phyloP scores from a whole-genome alignment of 2,888 invertebrate genomes.

The Pseudanteris insignis region DNA sequence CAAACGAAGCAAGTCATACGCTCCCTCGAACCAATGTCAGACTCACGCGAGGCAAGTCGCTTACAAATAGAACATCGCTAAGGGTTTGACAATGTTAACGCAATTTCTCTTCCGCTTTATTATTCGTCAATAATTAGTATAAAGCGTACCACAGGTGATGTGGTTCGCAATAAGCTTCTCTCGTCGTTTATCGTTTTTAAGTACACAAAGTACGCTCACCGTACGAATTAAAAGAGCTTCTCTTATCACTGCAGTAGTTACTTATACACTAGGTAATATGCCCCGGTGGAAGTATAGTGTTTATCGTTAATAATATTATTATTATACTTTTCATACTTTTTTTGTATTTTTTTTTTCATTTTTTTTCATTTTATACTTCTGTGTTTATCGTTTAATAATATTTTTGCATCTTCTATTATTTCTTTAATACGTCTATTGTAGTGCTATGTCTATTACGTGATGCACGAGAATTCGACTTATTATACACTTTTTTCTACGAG shows the following conservation, averaged over 20 bases:
- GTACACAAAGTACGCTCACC: conserved; percentile 52
- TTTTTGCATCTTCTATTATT: conserved; percentile 12
- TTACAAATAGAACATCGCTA: conserved; percentile 48
- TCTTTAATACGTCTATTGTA: conserved; percentile 40
- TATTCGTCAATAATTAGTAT: conserved; percentile 34
- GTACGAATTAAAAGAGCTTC: conserved; percentile 47
- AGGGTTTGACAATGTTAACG: conserved; percentile 46
- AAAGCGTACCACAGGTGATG: conserved; percentile 53
- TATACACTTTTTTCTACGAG: conserved; percentile 22
- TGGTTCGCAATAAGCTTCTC: conserved; percentile 49
- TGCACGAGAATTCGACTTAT: conserved; percentile 34
- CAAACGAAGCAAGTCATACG: conserved; percentile 37
- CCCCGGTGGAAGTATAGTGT: conserved; percentile 57
- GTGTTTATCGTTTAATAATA: no score
- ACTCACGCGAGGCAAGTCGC: conserved; percentile 24
- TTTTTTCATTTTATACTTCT: conserved; percentile 9
- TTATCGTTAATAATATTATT: conserved; percentile 38
- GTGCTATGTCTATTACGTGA: conserved; percentile 41
- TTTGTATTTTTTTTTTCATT: conserved; percentile 24
- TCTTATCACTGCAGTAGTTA: conserved; percentile 53
- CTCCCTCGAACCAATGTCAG: conserved; percentile 25
- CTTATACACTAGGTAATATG: conserved; percentile 56
- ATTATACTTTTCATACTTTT: conserved; percentile 23
- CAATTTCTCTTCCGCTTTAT: conserved; percentile 33
- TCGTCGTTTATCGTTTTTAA: conserved; percentile 45